Conservation (phyloP, 2,888 invertebrate species). For the Emesis furor region DNA sequence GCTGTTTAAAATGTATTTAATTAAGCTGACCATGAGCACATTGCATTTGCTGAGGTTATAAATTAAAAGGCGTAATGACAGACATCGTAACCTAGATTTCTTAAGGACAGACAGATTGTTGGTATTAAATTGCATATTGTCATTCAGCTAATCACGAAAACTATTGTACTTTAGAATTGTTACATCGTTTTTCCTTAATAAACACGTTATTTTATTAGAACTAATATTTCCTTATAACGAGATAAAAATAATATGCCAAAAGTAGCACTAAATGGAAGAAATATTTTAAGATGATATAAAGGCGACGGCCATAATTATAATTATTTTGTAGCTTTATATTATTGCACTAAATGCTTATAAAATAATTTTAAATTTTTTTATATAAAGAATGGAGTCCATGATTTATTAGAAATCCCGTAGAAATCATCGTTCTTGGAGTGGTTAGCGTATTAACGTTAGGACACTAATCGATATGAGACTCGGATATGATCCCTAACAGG, state of each 20-base stretch:
- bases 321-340: neutral
- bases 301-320: too few relatives aligned
- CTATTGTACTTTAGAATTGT: neutral
- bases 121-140: conserved; percentile 47
- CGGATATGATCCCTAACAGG: too few relatives aligned
- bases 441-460: too few relatives aligned
- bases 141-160: conserved; percentile 4
- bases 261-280: neutral
- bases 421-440: too few relatives aligned
- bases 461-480: too few relatives aligned
- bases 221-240: too few relatives aligned
- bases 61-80: conserved; percentile 68
- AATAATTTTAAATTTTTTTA: neutral
- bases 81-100: conserved; percentile 67
- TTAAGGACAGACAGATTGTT: conserved; percentile 59
- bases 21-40: conserved; percentile 27
- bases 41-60: conserved; percentile 55
- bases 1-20: conserved; percentile 25
- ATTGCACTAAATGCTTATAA: neutral
- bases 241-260: too few relatives aligned
- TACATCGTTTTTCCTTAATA: neutral
- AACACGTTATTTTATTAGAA: neutral
- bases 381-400: neutral
- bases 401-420: neutral
- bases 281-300: too few relatives aligned